phyloP scores from a whole-genome alignment of 1,140 invertebrate species.

The Episyrphus balteatus region DNA sequence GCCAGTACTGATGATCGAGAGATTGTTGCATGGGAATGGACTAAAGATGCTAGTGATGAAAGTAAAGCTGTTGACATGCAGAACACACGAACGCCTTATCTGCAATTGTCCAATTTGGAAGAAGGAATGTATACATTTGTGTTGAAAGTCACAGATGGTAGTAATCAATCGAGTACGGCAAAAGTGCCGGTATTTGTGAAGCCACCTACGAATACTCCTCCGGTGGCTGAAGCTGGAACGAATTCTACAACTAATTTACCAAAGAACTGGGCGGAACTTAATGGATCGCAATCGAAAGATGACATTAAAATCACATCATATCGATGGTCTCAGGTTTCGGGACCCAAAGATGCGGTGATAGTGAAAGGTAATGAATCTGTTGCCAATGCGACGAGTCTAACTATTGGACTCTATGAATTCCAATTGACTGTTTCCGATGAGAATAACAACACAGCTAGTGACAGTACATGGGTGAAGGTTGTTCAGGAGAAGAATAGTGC shows the following conservation, averaged over 20 bases:
- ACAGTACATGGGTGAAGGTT: slow-evolving; percentile 65
- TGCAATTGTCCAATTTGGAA: slow-evolving; percentile 70
- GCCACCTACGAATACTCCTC: slow-evolving; percentile 72
- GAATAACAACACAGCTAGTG: slow-evolving; percentile 63
- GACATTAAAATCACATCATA: slow-evolving; percentile 72
- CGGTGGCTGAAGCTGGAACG: slow-evolving; percentile 52
- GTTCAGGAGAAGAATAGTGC: slow-evolving; percentile 83
- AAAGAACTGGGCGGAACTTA: slow-evolving; percentile 61
- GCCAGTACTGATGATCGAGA: slow-evolving; percentile 86
- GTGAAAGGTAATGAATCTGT: slow-evolving; percentile 37
- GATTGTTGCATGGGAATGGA: slow-evolving; percentile 90
- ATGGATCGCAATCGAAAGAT: slow-evolving; percentile 73
- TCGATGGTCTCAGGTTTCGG: slow-evolving; percentile 68
- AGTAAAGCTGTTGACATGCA: slow-evolving; percentile 85
- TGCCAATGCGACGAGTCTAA: slow-evolving; percentile 68
- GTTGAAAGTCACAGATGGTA: slow-evolving; percentile 82
- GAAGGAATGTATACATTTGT: slow-evolving; percentile 91
- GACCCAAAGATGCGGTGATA: slow-evolving; percentile 47
- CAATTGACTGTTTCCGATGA: slow-evolving; percentile 76
- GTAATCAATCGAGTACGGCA: slow-evolving; percentile 72
- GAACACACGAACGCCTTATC: slow-evolving; percentile 78
- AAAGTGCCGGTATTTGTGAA: slow-evolving; percentile 90
- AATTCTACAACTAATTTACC: slow-evolving; percentile 64
- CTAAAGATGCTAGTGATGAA: slow-evolving; percentile 71
- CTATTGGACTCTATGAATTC: slow-evolving; percentile 75